phyloP scores from a whole-genome alignment of 2,797 vertebrate genomes.

The Amblyraja radiata region DNA sequence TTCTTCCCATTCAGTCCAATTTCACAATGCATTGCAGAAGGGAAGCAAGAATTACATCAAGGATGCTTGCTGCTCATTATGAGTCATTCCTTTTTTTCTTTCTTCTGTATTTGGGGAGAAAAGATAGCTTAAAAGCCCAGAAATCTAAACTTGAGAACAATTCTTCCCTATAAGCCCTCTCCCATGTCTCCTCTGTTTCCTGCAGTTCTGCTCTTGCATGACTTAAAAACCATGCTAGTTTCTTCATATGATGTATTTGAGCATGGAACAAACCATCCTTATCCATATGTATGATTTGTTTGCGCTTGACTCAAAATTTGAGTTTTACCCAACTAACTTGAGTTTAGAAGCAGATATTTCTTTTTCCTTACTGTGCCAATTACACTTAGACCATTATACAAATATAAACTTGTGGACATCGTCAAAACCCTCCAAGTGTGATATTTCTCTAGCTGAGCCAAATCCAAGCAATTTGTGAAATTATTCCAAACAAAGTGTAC shows the following conservation, averaged over 20 bases:
- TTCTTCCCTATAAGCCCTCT: too few relatives aligned
- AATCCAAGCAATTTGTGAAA: neutral
- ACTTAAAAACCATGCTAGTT: neutral
- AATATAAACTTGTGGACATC: neutral
- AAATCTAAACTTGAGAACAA: too few relatives aligned
- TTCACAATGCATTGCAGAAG: too few relatives aligned
- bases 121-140: too few relatives aligned
- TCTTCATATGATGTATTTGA: neutral
- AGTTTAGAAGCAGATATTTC: neutral
- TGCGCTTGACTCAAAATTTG: too few relatives aligned
- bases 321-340: neutral
- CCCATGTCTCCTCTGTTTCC: too few relatives aligned
- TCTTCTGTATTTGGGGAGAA: too few relatives aligned
- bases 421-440: neutral
- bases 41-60: too few relatives aligned
- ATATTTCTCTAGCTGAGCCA: neutral
- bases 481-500: neutral
- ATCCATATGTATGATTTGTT: neutral
- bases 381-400: neutral
- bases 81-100: too few relatives aligned
- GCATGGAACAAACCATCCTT: neutral
- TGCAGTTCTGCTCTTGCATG: too few relatives aligned
- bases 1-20: too few relatives aligned
- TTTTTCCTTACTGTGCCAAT: neutral
- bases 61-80: too few relatives aligned